phyloP scores from a whole-genome alignment of 2,113 vertebrate genomes.

The Coryphaenoides rupestris region DNA sequence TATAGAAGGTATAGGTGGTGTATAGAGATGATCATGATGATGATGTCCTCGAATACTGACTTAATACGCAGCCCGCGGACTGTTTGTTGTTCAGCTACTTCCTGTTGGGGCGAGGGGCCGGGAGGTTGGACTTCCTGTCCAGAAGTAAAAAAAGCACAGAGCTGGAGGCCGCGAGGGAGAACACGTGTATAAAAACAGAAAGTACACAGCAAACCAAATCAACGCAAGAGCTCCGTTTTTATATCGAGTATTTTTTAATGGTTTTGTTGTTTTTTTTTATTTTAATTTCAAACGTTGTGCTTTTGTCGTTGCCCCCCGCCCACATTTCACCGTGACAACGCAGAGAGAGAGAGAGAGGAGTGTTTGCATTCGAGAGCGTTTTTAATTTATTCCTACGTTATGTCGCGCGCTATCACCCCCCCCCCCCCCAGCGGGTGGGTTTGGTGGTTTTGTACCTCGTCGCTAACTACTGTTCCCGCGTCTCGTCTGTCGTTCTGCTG shows the following conservation, averaged over 20 bases:
- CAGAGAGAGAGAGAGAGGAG: neutral
- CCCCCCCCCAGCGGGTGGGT: neutral
- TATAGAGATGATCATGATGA: conserved; percentile 69
- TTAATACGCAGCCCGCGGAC: conserved; percentile 3
- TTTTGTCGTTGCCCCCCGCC: neutral
- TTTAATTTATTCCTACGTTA: conserved; percentile 6
- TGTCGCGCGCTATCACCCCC: neutral
- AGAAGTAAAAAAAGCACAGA: conserved; percentile 1
- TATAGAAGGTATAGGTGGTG: conserved; percentile 62
- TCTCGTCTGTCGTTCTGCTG: neutral
- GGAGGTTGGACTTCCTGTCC: neutral
- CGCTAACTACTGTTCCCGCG: neutral
- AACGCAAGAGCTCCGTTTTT: neutral
- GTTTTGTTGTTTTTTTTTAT: neutral
- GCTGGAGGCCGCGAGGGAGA: neutral
- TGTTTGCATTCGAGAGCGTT: neutral
- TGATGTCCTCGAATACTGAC: neutral
- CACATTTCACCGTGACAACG: too few species aligned
- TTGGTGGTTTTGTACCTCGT: neutral
- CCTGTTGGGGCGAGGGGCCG: too few species aligned
- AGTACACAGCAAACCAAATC: neutral
- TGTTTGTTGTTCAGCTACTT: neutral
- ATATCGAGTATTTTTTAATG: neutral
- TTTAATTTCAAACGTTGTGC: neutral
- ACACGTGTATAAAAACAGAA: neutral